Evolutionary conservation across 2,888 invertebrate species (phyloP).

Genomic region (Rotaria macrura): DNA sequence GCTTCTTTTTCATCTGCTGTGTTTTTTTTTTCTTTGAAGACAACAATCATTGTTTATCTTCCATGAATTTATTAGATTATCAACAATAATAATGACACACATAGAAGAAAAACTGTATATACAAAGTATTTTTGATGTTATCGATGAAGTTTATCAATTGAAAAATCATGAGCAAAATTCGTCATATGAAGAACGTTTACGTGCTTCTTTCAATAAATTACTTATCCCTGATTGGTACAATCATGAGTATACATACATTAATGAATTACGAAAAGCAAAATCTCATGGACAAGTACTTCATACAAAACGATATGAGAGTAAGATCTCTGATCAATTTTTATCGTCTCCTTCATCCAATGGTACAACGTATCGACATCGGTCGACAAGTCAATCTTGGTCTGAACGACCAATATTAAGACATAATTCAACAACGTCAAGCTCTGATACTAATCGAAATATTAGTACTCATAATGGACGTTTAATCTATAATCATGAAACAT

Average conservation of each 20-base stretch:
- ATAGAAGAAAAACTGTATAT: neutral
- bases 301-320: neutral
- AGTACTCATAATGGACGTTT: neutral
- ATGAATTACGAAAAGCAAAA: conserved; percentile 4
- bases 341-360: neutral
- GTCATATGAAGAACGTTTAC: conserved; percentile 2
- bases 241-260: neutral
- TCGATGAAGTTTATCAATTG: neutral
- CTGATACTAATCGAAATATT: neutral
- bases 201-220: neutral
- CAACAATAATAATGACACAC: neutral
- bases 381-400: neutral
- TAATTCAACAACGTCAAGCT: neutral
- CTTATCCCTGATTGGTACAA: neutral
- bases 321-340: neutral
- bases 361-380: neutral
- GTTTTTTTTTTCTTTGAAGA: neutral
- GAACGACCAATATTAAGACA: neutral
- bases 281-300: neutral
- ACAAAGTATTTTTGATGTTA: neutral
- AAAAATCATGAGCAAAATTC: neutral
- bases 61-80: neutral
- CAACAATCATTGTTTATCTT: neutral
- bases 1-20: no score
- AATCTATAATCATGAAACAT: neutral